phyloP scores from a whole-genome alignment of 2,888 invertebrate genomes.

The Lasioglossum lativentre region DNA sequence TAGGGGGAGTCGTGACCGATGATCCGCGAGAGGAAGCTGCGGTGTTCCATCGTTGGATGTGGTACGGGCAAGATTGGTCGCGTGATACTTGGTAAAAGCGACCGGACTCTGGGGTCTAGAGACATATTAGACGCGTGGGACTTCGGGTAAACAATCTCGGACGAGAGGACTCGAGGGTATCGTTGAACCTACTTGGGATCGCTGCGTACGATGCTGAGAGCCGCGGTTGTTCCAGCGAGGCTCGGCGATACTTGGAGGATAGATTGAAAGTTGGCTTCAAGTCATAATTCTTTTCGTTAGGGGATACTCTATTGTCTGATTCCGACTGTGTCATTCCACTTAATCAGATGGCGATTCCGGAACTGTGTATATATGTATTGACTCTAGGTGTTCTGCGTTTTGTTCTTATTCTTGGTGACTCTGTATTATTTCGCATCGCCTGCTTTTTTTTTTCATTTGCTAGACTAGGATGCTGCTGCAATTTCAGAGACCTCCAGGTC shows the following conservation, averaged over 20 bases:
- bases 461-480: neutral
- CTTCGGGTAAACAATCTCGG: constrained; percentile 5
- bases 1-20: neutral
- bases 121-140: constrained; percentile 10
- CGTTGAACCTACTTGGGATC: neutral
- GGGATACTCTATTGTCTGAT: neutral
- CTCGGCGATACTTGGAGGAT: neutral
- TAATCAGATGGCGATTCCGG: neutral
- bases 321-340: neutral
- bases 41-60: neutral
- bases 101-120: constrained; percentile 2
- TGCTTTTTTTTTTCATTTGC: no score
- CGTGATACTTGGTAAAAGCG: constrained; percentile 9
- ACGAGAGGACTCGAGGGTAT: neutral
- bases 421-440: neutral
- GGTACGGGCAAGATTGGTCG: constrained; percentile 1
- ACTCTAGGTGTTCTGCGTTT: neutral
- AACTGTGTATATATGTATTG: neutral
- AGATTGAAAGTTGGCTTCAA: neutral
- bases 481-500: neutral
- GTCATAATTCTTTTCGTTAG: neutral
- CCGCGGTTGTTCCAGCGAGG: neutral
- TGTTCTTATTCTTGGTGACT: neutral
- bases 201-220: neutral
- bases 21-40: constrained; percentile 2